Base-by-base conservation (phyloP, 2,113 vertebrate species). In the Heloderma charlesbogerti region DNA sequence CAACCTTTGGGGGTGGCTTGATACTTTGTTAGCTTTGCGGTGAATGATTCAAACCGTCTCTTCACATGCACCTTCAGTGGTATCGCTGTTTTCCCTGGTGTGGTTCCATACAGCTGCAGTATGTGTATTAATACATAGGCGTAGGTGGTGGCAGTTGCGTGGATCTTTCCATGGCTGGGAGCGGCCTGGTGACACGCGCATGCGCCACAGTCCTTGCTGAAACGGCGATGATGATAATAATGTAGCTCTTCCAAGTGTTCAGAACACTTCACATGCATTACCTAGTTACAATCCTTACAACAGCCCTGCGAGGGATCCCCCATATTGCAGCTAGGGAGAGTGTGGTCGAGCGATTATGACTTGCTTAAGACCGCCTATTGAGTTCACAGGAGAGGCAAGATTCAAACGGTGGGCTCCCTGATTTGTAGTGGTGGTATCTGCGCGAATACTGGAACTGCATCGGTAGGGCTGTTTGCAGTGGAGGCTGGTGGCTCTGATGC, bases 21-120 rank as follows among this genome's bases (percentile, higher is more conserved):
- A 12, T 43, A 1, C 37, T 43, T 63, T 0, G 2, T 66, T 84
- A 63, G n/a, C 13, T 66, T 84, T 31, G 12, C 60, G 22, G 6
- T 91, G 88, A 93, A 96, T 95, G 92, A 20, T 90, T 93, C 89
- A 96, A 96, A 95, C 96, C 96, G 95, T 94, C 96, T 25, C 22
- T 66, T 84, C 27, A 1, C 10, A 22, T 13, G 3, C 25, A 3
- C 27, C 25, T 45, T 13, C 40, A 31, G 13, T 16, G 10, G 37
- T 31, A 20, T 69, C 6, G 25, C 43, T 10, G 22, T 15, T 29
- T 29, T 22, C 78, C 78, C 4, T 60, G 22, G n/a, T 34, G 51
- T 37, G 40, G 12, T 72, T 72, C 84, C 16, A 6, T 31, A n/a
- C 45, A 20, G 3, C 9, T 54, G 34, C 37, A 12, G 22, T 27